Evolutionary conservation across 2,113 vertebrate species (phyloP), one percentile per base, ranked within the genome.

Genomic region (Anseranas semipalmata): DNA sequence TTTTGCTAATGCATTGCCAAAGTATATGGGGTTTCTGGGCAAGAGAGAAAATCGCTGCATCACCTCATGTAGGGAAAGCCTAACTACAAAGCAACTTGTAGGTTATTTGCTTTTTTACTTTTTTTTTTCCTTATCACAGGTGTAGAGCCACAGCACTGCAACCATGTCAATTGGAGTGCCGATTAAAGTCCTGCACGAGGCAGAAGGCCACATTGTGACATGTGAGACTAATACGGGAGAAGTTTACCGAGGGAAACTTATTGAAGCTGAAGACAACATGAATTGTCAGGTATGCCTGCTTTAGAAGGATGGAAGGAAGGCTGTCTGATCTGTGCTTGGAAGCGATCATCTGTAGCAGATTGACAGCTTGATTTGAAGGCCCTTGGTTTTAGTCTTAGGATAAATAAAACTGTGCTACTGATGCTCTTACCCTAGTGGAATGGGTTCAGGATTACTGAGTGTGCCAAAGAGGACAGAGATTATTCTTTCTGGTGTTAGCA

Each of bases 181-280:
- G 0, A 99, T 99, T 89, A 99, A 99, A 94, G 99, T 99, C n/a
- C 98, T 99, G 60, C 99, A 99, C 7, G 99, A 99, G 94, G 99
- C 99, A 0, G 99, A 99, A 95, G 99, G 99, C 28, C 99, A 99
- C 96, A 99, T 99, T 1, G 99, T 99, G 52, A 99, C 99, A 0
- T 99, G 99, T 11, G 99, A 99, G 96, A 99, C 99, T 32, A 99
- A 99, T 83, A 99, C 99, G 0, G 99, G 99, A 2, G 99, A 99
- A 58, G 99, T 99, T 18, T 99, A 99, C 84, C 97, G 99, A 24
- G 99, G 99, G 45, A 99, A 99, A 84, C 98, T 99, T 18, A 99
- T 99, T 1, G 99, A 99, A 94, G 99, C 99, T 0, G 99, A 99
- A 82, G 99, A 99, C 97, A 99, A 99, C 98, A 99, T 99, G 99